Base-by-base conservation (phyloP, 1,140 invertebrate species). In the Zophobas morio region DNA sequence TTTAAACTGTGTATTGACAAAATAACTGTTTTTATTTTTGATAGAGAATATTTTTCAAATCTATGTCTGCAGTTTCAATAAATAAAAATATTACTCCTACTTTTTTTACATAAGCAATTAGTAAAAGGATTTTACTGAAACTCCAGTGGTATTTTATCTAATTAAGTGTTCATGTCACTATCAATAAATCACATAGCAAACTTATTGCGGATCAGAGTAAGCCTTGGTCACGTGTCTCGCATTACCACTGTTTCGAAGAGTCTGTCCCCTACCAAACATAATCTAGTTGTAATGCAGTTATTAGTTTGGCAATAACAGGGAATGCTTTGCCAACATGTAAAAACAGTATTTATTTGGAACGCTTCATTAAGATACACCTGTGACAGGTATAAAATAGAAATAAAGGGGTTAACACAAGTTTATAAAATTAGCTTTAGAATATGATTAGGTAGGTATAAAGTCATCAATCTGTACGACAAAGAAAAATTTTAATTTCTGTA, bases 91-190 rank as follows among this genome's bases (percentile, higher is more conserved):
- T 20, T 20, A 20, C 20, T 20, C 20, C 20, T 20, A 20, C 20
- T 20, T 20, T 20, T 20, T 20, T 20, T 20, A 20, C 20, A 20
- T 20, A 20, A 20, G 20, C 20, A 20, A 20, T 20, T 20, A 20
- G 20, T 20, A 20, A 20, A 20, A 20, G 20, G 20, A 20, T 20
- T 20, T 20, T 20, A 20, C 20, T 20, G 20, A 20, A 20, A 20
- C 20, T 20, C 20, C 20, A 20, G 20, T 20, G 20, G 20, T 20
- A 20, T 79, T 77, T 56, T 42, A 46, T 77, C 53, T 82, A 82
- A 82, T 83, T 83, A 77, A 83, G 82, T 81, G 76, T 77, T 76
- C 79, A 81, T 82, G 81, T 83, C 82, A 71, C 40, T 81, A 82
- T 82, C 79, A 80, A 82, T 83, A 83, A 83, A 83, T 83, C 82